phyloP scores from a whole-genome alignment of 2,113 vertebrate genomes.

The Ctenomys sociabilis region DNA sequence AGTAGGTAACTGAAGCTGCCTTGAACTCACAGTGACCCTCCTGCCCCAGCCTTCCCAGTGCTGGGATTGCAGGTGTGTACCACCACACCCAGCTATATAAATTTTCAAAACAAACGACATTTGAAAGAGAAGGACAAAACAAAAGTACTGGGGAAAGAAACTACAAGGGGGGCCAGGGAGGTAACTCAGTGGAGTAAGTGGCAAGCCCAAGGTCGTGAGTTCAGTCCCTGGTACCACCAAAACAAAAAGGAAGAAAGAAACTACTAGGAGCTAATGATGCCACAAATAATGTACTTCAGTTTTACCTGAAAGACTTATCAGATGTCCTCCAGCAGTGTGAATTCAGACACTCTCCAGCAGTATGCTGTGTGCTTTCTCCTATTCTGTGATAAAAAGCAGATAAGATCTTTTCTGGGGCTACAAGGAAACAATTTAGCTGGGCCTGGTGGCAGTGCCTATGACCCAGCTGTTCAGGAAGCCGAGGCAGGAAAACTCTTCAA shows the following conservation, averaged over 20 bases:
- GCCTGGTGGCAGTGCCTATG: not conserved
- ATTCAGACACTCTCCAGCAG: not conserved
- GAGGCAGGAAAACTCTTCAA: not conserved
- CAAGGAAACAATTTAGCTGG: not conserved
- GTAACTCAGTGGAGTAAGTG: no score
- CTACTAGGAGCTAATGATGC: not conserved
- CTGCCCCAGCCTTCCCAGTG: not conserved
- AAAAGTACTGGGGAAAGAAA: not conserved
- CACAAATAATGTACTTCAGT: not conserved
- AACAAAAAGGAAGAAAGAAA: no score
- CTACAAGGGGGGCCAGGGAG: no score
- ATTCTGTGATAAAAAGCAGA: not conserved
- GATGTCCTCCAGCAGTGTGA: not conserved
- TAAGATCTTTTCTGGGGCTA: not conserved
- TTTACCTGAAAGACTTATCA: not conserved
- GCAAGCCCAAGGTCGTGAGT: no score
- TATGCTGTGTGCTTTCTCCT: not conserved
- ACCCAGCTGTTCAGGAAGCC: not conserved
- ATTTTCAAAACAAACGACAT: not conserved
- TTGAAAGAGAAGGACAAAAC: not conserved
- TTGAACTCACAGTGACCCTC: not conserved
- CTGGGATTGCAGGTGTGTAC: not conserved
- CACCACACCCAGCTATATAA: not conserved
- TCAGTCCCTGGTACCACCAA: no score
- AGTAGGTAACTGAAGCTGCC: not conserved